phyloP scores from a whole-genome alignment of 1,140 invertebrate species.

The Anastatus disparis region DNA sequence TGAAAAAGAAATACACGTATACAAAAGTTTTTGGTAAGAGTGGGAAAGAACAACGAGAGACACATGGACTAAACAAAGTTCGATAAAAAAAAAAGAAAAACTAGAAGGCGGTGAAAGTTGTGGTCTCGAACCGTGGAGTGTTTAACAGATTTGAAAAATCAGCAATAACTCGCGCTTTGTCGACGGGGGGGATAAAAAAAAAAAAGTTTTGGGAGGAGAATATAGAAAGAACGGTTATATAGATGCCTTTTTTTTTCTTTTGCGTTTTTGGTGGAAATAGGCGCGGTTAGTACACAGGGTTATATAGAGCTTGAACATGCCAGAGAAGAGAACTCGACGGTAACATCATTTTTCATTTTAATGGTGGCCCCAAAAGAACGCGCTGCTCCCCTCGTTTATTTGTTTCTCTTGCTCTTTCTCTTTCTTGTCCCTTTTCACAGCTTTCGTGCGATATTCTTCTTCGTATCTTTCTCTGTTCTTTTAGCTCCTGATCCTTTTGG shows the following conservation, averaged over 20 bases:
- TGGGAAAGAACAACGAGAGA: too few relatives aligned
- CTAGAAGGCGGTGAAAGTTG: slow-evolving; percentile 48
- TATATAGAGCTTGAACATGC: too few relatives aligned
- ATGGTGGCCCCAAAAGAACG: slow-evolving; percentile 58
- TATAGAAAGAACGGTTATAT: too few relatives aligned
- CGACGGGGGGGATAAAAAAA: neutral
- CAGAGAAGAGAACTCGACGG: slow-evolving; percentile 42
- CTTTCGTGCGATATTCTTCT: neutral
- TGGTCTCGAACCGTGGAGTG: slow-evolving; percentile 62
- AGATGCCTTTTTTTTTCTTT: slow-evolving; percentile 9
- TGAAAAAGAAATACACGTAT: slow-evolving; percentile 34
- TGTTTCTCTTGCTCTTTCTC: slow-evolving; percentile 52
- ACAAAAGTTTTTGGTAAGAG: too few relatives aligned
- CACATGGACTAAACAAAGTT: too few relatives aligned
- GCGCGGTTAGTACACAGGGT: slow-evolving; percentile 15
- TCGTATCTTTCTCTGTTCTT: neutral
- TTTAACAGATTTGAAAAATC: slow-evolving; percentile 69
- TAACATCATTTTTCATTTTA: slow-evolving; percentile 69
- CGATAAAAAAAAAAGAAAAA: slow-evolving; percentile 12
- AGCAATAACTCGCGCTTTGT: slow-evolving; percentile 56
- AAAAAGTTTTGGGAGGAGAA: neutral
- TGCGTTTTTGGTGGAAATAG: slow-evolving; percentile 21
- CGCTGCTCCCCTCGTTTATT: slow-evolving; percentile 55
- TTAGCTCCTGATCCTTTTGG: slow-evolving; percentile 6
- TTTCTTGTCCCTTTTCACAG: slow-evolving; percentile 29